These are phyloP conservation scores for Urocynchramus pylzowi DNA, from an alignment of 2,113 vertebrate species.

Conservation along the genomic window DNA sequence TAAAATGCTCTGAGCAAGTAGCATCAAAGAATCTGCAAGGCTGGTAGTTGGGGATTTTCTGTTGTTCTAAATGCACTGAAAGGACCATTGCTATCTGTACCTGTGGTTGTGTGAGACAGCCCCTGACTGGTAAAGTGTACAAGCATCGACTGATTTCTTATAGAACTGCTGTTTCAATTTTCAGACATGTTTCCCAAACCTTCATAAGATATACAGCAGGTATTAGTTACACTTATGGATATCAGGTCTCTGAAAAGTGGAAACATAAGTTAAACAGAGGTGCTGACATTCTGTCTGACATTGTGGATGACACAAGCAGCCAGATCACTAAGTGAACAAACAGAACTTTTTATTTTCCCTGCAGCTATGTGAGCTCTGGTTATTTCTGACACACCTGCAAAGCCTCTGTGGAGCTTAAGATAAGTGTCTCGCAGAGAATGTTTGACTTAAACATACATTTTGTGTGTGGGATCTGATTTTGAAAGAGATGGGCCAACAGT, in stretches of 20 bases:
- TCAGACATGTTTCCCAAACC: background rate
- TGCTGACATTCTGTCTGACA: conserved; percentile 9
- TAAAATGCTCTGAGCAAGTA: conserved; percentile 26
- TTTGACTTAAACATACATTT: background rate
- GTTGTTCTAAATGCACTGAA: background rate
- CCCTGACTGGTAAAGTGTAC: background rate
- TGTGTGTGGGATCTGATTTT: background rate
- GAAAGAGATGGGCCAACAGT: background rate
- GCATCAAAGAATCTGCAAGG: background rate
- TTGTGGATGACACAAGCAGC: background rate
- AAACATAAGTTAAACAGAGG: conserved; percentile 16
- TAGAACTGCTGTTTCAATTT: background rate
- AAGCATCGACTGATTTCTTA: background rate
- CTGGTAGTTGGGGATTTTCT: background rate
- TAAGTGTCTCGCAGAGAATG: background rate
- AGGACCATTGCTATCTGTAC: background rate
- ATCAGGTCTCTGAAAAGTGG: background rate
- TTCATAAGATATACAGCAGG: conserved; percentile 10
- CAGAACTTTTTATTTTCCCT: background rate
- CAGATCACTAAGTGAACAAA: conserved; percentile 34
- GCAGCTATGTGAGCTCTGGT: background rate
- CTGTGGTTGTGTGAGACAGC: background rate
- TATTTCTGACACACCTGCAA: conserved; percentile 30
- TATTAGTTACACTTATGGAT: background rate
- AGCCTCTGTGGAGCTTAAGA: background rate